Evolutionary conservation across 2,797 vertebrate genomes (phyloP).

Genomic region (Oreonectes daqikongensis): DNA sequence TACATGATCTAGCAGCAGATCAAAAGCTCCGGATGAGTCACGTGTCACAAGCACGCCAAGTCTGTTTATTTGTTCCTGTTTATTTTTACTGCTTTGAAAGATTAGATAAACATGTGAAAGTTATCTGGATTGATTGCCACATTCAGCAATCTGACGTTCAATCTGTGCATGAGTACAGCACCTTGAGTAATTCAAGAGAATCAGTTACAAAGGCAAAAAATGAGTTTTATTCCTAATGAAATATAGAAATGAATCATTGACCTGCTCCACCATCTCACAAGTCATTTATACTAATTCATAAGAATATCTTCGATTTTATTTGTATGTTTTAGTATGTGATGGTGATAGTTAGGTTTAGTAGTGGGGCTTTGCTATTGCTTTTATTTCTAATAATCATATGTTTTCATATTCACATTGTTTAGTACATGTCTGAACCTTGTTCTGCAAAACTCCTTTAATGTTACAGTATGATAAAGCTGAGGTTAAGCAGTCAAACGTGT

Average conservation of each 20-base stretch:
- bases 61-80: background rate
- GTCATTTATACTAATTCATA: no score
- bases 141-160: background rate
- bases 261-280: no score
- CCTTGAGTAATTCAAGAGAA: background rate
- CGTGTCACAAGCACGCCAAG: background rate
- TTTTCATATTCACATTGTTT: no score
- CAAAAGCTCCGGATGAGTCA: background rate
- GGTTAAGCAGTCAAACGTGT: background rate
- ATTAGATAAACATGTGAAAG: background rate
- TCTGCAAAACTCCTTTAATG: no score
- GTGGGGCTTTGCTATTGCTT: no score
- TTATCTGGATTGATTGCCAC: background rate
- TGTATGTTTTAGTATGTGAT: no score
- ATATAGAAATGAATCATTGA: no score
- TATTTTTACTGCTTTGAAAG: background rate
- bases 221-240: no score
- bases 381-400: no score
- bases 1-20: background rate
- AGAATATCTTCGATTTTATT: no score
- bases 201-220: no score
- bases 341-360: no score
- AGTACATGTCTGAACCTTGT: background rate
- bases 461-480: background rate
- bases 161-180: background rate